A percentile compares a stretch with the other conserved stretches of the same genome.
phyloP scores from a whole-genome alignment of 2,113 vertebrate genomes.

The Hyperoodon ampullatus region DNA sequence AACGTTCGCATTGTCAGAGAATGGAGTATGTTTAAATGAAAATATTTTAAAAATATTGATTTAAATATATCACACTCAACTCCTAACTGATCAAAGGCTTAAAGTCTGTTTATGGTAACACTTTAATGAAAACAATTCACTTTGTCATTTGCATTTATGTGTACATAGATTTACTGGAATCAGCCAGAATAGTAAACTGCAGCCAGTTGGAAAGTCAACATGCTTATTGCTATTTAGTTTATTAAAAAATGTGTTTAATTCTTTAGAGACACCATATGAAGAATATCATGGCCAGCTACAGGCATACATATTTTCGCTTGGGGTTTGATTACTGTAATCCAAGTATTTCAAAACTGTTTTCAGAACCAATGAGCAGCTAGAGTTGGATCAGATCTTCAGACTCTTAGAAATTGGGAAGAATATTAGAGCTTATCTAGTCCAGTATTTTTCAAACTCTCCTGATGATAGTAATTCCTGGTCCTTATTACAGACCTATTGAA shows the following conservation, averaged over 20 bases:
- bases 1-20: conserved; percentile 40
- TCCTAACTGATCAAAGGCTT: conserved; percentile 53
- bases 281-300: neutral
- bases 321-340: neutral
- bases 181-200: conserved; percentile 27
- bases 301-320: conserved; percentile 26
- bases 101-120: conserved; percentile 51
- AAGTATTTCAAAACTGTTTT: conserved; percentile 40
- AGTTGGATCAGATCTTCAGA: neutral
- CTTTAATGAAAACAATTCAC: conserved; percentile 14
- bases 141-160: conserved; percentile 42
- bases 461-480: neutral
- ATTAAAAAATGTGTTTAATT: conserved; percentile 55
- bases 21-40: conserved; percentile 42
- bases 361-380: neutral
- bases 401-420: neutral
- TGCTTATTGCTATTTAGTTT: conserved; percentile 40
- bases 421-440: neutral
- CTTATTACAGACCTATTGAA: conserved; percentile 32
- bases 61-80: conserved; percentile 44
- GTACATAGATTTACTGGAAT: conserved; percentile 44
- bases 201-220: conserved; percentile 51
- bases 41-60: conserved; percentile 63
- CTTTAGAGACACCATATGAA: conserved; percentile 30
- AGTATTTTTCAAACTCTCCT: neutral